These are phyloP conservation scores for Phacellophora camtschatica DNA, from an alignment of 30 jellyfish, hydroid and myxozoan genomes.

Conservation along the genomic window DNA sequence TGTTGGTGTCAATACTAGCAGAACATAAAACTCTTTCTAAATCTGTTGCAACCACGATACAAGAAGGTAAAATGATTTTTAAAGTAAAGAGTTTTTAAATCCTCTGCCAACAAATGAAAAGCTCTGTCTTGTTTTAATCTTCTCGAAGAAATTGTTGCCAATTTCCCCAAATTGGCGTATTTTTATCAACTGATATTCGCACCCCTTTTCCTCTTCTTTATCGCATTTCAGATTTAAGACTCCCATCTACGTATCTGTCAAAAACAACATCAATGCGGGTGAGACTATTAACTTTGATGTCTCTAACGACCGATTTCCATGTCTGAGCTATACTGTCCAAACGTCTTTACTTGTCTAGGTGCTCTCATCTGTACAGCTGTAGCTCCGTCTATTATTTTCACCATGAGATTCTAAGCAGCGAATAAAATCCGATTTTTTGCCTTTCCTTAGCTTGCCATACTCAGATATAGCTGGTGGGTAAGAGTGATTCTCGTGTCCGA, in stretches of 20 bases:
- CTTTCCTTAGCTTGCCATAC: conserved; percentile 32
- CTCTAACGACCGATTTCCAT: background rate
- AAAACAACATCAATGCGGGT: conserved; percentile 50
- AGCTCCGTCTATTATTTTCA: conserved; percentile 30
- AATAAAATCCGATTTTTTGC: conserved; percentile 41
- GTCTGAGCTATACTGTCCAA: background rate
- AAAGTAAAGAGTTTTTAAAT: background rate
- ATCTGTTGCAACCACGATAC: conserved; percentile 18
- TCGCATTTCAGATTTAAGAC: conserved; percentile 23
- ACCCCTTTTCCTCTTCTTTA: conserved; percentile 38
- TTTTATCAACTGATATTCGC: conserved; percentile 1
- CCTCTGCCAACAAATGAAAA: conserved; percentile 39
- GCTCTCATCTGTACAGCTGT: conserved; percentile 13
- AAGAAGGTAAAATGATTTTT: too few species aligned
- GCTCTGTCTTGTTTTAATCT: conserved; percentile 59
- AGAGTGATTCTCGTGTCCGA: conserved; percentile 53
- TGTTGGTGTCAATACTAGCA: background rate
- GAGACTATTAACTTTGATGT: background rate
- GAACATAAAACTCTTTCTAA: background rate
- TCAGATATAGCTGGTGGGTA: conserved; percentile 61
- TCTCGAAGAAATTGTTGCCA: conserved; percentile 65
- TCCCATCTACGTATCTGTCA: conserved; percentile 23
- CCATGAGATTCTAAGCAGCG: conserved; percentile 14
- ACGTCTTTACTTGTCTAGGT: conserved; percentile 21
- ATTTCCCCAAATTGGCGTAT: conserved; percentile 4